Base-by-base conservation (phyloP, 2,888 invertebrate genomes). In the Helicoverpa assulta region DNA sequence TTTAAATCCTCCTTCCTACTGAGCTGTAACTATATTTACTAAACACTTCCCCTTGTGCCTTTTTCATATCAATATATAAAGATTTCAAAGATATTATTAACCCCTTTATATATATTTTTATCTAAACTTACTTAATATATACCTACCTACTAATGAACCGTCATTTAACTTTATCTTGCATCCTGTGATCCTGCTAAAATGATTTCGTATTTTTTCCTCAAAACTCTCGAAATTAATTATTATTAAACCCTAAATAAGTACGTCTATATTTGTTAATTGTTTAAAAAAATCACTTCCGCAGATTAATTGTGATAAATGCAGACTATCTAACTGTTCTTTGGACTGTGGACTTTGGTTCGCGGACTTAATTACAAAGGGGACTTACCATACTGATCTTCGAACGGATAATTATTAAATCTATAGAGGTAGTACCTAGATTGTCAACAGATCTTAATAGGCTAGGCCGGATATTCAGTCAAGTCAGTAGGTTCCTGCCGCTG, bases 21-120 rank as follows among this genome's bases (percentile, higher is more conserved):
- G 43, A 4, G 16, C 43, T 14, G 43, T 43, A n/a, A n/a, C 16
- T 47, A 47, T 47, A n/a, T 6, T 1, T n/a, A 47, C 19, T 16
- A 60, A 55, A 40, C 56, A 19, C 40, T 59, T 50, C 67, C 60
- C 57, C 65, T 26, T 79, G 87, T 87, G 87, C 87, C 87, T 87
- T 86, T 19, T 73, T 75, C 78, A 78, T 82, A 84, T 75, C 69
- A 79, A 33, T 16, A 65, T 33, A 60, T 56, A 50, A 19, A 14
- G 37, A 50, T 12, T 61, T 62, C 21, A 40, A 40, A 40, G 14
- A 40, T n/a, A 53, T 51, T 21, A 18, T 2, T 18, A 14, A 53
- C 4, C 33, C 5, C 56, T 70, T 26, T 53, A 50, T 10, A 50
- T 54, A 59, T 10, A 47, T 40, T 14, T 40, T 52, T 16, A 52